Evolutionary conservation across 2,888 invertebrate genomes (phyloP).

Genomic region (Trissoscelio sp.): DNA sequence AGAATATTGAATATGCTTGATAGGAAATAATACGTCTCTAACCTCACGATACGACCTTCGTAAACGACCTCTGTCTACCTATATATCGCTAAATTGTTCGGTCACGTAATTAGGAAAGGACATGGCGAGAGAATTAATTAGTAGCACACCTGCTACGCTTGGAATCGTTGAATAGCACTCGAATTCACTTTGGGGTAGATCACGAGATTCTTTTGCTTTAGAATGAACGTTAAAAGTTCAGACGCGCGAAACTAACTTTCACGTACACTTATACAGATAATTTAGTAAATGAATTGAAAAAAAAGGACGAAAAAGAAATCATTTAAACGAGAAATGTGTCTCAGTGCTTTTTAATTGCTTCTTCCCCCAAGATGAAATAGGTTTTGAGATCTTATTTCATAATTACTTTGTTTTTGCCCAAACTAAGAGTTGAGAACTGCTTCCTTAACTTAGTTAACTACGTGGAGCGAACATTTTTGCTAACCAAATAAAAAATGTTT

Average conservation of each 20-base stretch:
- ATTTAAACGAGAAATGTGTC: constrained; percentile 46
- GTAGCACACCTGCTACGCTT: constrained; percentile 61
- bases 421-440: too few species aligned
- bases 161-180: constrained; percentile 59
- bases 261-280: constrained; percentile 62
- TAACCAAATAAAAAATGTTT: constrained; percentile 6
- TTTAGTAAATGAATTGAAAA: constrained; percentile 61
- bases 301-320: constrained; percentile 44
- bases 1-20: constrained; percentile 34
- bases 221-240: constrained; percentile 61
- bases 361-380: constrained; percentile 28
- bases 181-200: constrained; percentile 57
- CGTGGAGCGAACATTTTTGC: neutral
- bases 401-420: constrained; percentile 37
- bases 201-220: constrained; percentile 58
- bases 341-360: constrained; percentile 57
- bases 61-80: constrained; percentile 49
- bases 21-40: constrained; percentile 39
- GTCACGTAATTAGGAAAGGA: constrained; percentile 63
- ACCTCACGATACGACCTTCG: constrained; percentile 55
- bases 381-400: constrained; percentile 38
- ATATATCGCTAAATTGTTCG: constrained; percentile 55
- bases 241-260: constrained; percentile 61
- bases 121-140: constrained; percentile 62
- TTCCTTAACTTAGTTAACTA: neutral